phyloP scores from a whole-genome alignment of 2,888 invertebrate species.

The Entomobrya proxima region DNA sequence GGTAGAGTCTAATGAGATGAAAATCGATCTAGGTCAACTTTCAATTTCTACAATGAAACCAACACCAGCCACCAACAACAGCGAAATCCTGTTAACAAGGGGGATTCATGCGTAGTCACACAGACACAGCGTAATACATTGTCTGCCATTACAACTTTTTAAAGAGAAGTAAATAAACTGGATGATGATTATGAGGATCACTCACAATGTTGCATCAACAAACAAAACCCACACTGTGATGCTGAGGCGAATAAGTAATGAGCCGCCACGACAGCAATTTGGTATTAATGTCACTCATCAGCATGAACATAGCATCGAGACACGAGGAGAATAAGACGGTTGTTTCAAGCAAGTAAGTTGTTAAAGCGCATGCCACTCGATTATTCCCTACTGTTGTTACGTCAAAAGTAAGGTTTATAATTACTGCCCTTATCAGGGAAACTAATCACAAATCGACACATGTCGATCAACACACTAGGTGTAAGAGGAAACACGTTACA shows the following conservation, averaged over 20 bases:
- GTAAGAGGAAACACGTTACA: too few relatives aligned
- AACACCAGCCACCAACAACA: not conserved
- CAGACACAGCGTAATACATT: not conserved
- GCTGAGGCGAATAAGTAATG: not conserved
- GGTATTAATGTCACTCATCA: slow-evolving; percentile 40
- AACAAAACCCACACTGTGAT: not conserved
- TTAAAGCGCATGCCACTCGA: slow-evolving; percentile 31
- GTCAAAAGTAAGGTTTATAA: not conserved
- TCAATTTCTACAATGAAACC: slow-evolving; percentile 68
- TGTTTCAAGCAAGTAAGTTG: not conserved
- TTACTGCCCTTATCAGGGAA: not conserved
- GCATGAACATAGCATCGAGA: not conserved
- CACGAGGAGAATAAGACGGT: too few relatives aligned
- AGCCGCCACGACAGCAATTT: not conserved
- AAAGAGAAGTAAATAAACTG: not conserved
- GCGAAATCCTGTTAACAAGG: not conserved
- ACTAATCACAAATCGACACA: too few relatives aligned
- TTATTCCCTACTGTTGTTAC: not conserved
- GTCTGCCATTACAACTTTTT: not conserved
- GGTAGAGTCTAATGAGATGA: not conserved
- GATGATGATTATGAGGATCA: not conserved
- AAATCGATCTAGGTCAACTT: slow-evolving; percentile 72
- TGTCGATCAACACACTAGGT: too few relatives aligned
- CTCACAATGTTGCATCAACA: not conserved
- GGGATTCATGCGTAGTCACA: not conserved